Base-by-base conservation (phyloP, 2,113 vertebrate species). In the Otis tarda region DNA sequence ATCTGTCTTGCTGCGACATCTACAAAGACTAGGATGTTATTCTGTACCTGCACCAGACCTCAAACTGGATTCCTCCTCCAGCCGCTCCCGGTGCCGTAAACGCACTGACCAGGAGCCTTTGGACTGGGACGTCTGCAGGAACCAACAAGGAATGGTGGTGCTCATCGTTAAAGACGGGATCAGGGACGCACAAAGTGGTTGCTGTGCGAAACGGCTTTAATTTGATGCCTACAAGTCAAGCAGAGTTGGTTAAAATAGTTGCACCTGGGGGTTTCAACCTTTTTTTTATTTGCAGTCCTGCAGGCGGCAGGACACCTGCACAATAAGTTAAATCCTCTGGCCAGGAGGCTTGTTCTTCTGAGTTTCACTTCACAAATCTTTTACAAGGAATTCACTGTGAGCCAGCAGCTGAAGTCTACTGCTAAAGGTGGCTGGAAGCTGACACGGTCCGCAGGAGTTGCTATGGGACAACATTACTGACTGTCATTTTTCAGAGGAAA, bases 11-110 rank as follows among this genome's bases (percentile, higher is more conserved):
- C 50, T 39, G 22, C 8, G 61, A 69, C 21, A 50, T 5, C 47
- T 70, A 30, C 33, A 63, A 67, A 47, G 30, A 79, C 37, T 0
- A 74, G 25, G 30, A 92, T 4, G 12, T 39, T n/a, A 33, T 35
- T 68, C 93, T 90, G 83, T 98, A 99, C 99, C 99, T 99, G 98
- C 99, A 99, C 99, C 99, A 99, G 81, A 99, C 98, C 98, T 99
- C 99, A 97, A 99, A 99, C 68, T 98, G 98, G 88, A 99, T 96
- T 71, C 99, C 99, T 78, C 98, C 98, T 83, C 98, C 98, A 65
- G 95, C 74, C 0, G 95, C 85, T 18, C 98, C 98, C 35, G 98
- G 97, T 70, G 96, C 87, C 52, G 98, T 98, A 84, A 99, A 98
- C 23, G 98, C 98, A 89, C 97, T 93, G 56, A 99, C 98, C 77